A percentile compares a stretch with the other conserved stretches of the same genome.
Evolutionary conservation across 2,888 invertebrate genomes (phyloP).

Genomic region (Caenorhabditis virilis): DNA sequence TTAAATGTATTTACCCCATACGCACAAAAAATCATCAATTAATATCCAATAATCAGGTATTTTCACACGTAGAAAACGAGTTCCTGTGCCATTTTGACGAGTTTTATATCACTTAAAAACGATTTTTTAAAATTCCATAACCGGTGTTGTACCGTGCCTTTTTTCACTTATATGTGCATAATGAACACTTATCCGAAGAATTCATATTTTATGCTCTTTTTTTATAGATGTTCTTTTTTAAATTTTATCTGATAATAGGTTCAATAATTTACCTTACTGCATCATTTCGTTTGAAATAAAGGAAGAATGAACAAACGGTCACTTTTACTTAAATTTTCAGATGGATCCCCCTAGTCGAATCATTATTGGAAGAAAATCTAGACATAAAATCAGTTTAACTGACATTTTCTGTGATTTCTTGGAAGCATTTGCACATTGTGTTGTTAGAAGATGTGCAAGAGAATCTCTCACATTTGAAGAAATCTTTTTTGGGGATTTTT

Average conservation of each 20-base stretch:
- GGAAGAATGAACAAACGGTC: no score
- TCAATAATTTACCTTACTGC: no score
- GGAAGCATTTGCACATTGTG: conserved; percentile 18
- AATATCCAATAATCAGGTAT: not conserved
- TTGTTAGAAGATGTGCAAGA: conserved; percentile 18
- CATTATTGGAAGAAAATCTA: conserved; percentile 15
- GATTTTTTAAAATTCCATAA: no score
- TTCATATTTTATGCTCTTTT: no score
- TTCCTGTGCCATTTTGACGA: conserved; percentile 23
- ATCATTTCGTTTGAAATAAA: no score
- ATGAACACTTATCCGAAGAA: no score
- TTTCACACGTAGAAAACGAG: not conserved
- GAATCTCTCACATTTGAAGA: not conserved
- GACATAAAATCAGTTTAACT: conserved; percentile 6
- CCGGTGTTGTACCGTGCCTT: no score
- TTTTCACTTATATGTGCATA: no score
- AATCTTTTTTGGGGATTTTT: not conserved
- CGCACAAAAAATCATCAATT: conserved; percentile 3
- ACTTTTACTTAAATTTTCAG: no score
- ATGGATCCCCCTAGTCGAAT: conserved; percentile 4
- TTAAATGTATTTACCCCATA: not conserved
- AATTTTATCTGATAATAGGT: no score
- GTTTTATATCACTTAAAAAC: no score
- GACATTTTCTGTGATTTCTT: conserved; percentile 25
- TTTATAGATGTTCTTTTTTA: no score